phyloP scores from a whole-genome alignment of 2,113 vertebrate genomes.

The Gobiocypris rarus region DNA sequence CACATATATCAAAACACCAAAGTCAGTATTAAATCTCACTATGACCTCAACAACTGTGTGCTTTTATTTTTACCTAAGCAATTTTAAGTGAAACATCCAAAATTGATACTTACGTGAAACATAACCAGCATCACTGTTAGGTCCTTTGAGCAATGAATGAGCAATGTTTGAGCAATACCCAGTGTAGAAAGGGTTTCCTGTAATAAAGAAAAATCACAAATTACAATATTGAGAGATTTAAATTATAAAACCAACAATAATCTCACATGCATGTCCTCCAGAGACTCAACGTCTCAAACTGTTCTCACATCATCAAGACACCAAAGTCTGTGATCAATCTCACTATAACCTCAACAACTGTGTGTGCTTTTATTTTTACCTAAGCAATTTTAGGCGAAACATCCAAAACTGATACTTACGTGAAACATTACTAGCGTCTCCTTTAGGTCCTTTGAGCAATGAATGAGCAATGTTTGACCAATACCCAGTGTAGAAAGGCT shows the following conservation, averaged over 20 bases:
- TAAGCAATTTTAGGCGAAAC: too few species aligned
- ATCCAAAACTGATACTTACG: too few species aligned
- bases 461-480: neutral
- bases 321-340: too few species aligned
- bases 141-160: neutral
- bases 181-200: neutral
- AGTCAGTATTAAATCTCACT: too few species aligned
- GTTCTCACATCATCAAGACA: neutral
- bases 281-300: neutral
- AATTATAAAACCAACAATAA: neutral
- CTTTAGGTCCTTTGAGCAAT: neutral
- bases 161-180: conserved; percentile 12
- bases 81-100: too few species aligned
- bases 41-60: neutral
- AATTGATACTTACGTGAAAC: neutral
- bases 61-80: neutral
- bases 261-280: too few species aligned
- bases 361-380: neutral
- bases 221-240: neutral
- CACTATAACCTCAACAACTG: too few species aligned
- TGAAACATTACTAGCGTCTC: neutral
- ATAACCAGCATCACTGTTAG: neutral
- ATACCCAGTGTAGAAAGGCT: neutral
- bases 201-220: neutral
- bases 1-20: too few species aligned